Evolutionary conservation across 2,797 vertebrate species (phyloP).

Genomic region (Myotis myotis): DNA sequence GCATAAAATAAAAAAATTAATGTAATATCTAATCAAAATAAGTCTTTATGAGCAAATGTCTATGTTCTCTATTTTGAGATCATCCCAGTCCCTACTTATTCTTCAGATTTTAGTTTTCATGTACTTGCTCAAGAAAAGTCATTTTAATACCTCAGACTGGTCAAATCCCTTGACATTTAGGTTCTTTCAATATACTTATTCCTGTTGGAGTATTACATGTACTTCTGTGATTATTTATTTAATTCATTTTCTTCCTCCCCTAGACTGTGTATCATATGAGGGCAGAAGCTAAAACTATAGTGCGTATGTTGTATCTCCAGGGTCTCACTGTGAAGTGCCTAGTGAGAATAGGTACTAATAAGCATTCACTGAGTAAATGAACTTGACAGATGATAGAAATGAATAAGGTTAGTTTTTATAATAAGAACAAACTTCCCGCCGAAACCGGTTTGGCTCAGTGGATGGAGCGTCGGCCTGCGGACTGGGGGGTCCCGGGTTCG

Average conservation of each 20-base stretch:
- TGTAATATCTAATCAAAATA: not conserved
- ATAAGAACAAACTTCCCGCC: not conserved
- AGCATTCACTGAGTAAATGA: not conserved
- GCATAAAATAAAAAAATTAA: not conserved
- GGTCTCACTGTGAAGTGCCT: not conserved
- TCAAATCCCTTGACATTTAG: not conserved
- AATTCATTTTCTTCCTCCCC: not conserved
- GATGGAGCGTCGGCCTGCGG: no score
- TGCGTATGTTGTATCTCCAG: not conserved
- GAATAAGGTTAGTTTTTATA: not conserved
- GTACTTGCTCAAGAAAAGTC: not conserved
- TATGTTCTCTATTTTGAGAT: not conserved
- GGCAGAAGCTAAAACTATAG: not conserved
- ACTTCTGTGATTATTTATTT: not conserved
- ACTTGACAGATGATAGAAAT: not conserved
- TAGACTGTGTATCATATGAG: not conserved
- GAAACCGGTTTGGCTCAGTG: no score
- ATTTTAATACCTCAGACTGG: not conserved
- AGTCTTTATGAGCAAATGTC: not conserved
- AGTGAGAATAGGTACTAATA: not conserved
- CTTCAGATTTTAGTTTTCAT: slow-evolving; percentile 27
- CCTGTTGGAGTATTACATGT: not conserved
- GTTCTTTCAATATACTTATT: not conserved
- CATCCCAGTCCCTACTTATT: not conserved
- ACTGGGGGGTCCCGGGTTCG: no score